phyloP scores from a whole-genome alignment of 1,140 invertebrate genomes.

The Leptinotarsa texana region DNA sequence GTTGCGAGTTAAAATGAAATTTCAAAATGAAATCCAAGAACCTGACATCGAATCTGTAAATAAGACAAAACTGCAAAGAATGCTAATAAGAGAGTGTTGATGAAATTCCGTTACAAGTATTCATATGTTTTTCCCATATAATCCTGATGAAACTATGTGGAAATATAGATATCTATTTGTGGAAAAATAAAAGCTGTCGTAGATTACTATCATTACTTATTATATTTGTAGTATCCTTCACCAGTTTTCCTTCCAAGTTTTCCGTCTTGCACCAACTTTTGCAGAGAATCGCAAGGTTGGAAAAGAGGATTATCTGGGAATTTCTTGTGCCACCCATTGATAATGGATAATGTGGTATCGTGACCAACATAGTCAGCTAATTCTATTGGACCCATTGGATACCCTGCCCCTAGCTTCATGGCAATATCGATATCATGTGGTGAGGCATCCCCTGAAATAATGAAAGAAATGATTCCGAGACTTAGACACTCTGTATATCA shows the following conservation, averaged over 20 bases:
- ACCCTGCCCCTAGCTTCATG: slow-evolving; percentile 85
- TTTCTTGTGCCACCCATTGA: slow-evolving; percentile 77
- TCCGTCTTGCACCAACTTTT: slow-evolving; percentile 77
- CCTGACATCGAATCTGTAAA: background rate
- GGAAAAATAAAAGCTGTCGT: background rate
- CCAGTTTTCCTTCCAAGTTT: slow-evolving; percentile 84
- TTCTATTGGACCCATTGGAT: slow-evolving; percentile 86
- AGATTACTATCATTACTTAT: slow-evolving; percentile 36
- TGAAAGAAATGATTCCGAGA: background rate
- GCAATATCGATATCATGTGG: slow-evolving; percentile 78
- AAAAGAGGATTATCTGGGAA: slow-evolving; percentile 81
- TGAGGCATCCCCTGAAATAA: slow-evolving; percentile 66
- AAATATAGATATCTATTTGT: background rate
- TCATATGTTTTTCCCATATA: background rate
- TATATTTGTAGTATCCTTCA: slow-evolving; percentile 86
- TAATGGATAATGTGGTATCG: slow-evolving; percentile 68
- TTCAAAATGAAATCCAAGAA: background rate
- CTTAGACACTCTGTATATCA: too few relatives aligned
- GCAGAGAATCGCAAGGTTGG: slow-evolving; percentile 66
- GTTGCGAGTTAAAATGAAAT: background rate
- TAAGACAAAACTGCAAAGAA: background rate
- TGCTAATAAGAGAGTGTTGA: background rate
- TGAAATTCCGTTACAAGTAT: background rate
- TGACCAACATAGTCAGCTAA: slow-evolving; percentile 78
- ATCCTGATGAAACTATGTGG: background rate